Conservation (phyloP, 2,113 vertebrate genomes). For the Odocoileus virginianus region DNA sequence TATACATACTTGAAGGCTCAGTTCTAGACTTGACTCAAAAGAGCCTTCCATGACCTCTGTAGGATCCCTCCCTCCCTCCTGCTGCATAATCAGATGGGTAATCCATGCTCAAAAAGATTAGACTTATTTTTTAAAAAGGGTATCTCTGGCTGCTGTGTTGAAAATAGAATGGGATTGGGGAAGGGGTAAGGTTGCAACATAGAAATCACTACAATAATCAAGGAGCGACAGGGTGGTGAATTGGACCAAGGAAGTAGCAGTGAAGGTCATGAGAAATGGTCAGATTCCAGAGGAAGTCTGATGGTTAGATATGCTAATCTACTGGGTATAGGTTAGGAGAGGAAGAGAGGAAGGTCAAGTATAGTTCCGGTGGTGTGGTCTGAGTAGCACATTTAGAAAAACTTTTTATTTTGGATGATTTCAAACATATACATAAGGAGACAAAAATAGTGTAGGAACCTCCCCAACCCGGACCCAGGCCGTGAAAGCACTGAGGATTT, state of each 20-base stretch:
- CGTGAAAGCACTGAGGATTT: neutral
- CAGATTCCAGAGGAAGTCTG: neutral
- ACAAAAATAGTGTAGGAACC: neutral
- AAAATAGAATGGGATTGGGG: neutral
- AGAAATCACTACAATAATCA: neutral
- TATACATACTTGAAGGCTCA: neutral
- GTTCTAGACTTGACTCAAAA: neutral
- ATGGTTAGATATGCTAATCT: neutral
- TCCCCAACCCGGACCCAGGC: neutral
- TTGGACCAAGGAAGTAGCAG: neutral
- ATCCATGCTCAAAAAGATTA: neutral
- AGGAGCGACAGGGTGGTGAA: neutral
- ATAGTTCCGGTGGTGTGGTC: neutral
- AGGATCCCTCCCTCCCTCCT: neutral
- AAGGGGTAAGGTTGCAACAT: neutral
- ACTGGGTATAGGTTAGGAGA: neutral
- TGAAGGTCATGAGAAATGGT: neutral
- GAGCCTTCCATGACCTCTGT: neutral
- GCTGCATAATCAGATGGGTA: neutral
- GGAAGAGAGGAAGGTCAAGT: neutral
- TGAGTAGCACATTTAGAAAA: neutral
- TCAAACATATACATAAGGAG: neutral
- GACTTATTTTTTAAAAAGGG: neutral
- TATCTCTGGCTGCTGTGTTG: neutral
- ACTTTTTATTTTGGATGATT: neutral